These are phyloP conservation scores for Lutraria rhynchaena DNA, from an alignment of 1,140 invertebrate species.

Conservation along the genomic window DNA sequence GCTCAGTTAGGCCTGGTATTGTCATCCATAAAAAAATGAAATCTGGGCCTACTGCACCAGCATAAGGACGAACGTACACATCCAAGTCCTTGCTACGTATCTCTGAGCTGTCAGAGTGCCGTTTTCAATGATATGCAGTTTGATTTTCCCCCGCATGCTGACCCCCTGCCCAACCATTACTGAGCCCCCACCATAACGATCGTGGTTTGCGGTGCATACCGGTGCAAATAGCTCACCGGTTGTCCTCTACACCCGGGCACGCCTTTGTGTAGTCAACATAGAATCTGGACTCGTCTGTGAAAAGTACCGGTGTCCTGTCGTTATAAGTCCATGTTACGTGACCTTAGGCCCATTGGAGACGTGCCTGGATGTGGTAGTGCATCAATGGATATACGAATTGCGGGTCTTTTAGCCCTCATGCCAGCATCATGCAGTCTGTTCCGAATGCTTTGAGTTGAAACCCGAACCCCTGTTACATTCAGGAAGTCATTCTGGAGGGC, in stretches of 20 bases:
- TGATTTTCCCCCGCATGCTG: no score
- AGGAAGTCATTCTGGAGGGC: background rate
- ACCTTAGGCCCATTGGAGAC: background rate
- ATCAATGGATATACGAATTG: slow-evolving; percentile 10
- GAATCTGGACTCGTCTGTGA: no score
- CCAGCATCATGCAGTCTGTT: slow-evolving; percentile 24
- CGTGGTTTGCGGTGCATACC: no score
- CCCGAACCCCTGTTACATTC: background rate
- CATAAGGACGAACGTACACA: no score
- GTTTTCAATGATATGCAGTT: no score
- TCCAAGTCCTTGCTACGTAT: no score
- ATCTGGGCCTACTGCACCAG: no score
- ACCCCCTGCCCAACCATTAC: no score
- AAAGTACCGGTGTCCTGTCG: background rate
- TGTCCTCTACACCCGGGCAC: background rate
- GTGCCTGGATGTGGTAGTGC: slow-evolving; percentile 1
- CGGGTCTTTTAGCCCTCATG: background rate
- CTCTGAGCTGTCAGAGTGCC: no score
- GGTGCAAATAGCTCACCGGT: background rate
- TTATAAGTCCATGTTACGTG: slow-evolving; percentile 3
- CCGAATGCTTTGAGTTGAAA: background rate
- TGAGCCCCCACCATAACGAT: no score
- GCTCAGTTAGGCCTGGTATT: no score
- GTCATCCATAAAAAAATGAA: no score
- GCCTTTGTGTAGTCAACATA: background rate